Conservation (phyloP, 2,888 invertebrate species). For the Acrobasis repandana region DNA sequence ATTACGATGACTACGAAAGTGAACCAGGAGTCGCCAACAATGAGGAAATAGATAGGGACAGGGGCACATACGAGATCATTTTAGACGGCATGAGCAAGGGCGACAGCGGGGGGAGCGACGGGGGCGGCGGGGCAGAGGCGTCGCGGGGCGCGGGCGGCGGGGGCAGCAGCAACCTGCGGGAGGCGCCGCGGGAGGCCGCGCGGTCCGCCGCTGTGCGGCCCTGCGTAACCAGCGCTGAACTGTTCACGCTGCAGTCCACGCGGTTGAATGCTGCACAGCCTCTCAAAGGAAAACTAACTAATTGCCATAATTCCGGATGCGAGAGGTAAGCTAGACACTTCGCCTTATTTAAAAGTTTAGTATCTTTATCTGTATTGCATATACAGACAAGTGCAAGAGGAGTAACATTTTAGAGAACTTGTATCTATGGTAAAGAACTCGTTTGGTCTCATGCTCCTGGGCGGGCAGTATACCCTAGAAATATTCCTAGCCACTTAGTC, state of each 20-base stretch:
- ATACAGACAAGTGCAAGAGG: too few species aligned
- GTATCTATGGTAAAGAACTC: too few species aligned
- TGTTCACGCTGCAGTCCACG: constrained; percentile 92
- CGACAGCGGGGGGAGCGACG: constrained; percentile 58
- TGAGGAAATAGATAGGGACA: constrained; percentile 63
- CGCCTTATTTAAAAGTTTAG: neutral
- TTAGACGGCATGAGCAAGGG: constrained; percentile 58
- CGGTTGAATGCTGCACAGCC: constrained; percentile 92
- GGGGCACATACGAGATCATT: constrained; percentile 75
- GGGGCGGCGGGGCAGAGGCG: constrained; percentile 54
- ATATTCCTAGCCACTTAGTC: too few species aligned
- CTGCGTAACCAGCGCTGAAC: constrained; percentile 93
- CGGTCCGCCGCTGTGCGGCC: constrained; percentile 86
- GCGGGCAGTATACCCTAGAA: too few species aligned
- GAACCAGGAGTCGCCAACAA: constrained; percentile 62
- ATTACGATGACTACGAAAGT: constrained; percentile 75
- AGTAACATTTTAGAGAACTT: too few species aligned
- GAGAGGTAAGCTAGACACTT: constrained; percentile 85
- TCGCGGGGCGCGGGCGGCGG: constrained; percentile 57
- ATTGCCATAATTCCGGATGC: constrained; percentile 93
- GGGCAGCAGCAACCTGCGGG: constrained; percentile 53
- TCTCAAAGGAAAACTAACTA: constrained; percentile 93
- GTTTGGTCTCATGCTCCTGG: too few species aligned
- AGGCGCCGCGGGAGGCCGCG: constrained; percentile 80
- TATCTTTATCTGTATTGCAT: too few species aligned